Evolutionary conservation across 2,113 vertebrate species (phyloP).

Genomic region (Psephotus haematonotus): DNA sequence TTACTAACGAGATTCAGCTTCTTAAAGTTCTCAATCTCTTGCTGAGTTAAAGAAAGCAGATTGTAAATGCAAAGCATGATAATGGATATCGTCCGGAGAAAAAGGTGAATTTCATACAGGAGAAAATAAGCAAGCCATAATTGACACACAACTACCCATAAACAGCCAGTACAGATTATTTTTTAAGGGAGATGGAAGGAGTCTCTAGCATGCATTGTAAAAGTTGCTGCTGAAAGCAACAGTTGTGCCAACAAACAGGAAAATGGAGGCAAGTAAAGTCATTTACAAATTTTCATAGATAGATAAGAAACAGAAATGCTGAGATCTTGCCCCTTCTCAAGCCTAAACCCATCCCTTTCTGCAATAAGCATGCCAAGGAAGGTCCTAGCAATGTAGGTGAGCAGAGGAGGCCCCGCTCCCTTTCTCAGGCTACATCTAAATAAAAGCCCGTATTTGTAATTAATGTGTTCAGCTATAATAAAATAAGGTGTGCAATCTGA

Average conservation of each 20-base stretch:
- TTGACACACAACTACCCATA: neutral
- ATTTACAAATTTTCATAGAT: neutral
- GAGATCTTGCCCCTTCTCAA: neutral
- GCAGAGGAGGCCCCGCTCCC: neutral
- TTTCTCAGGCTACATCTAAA: neutral
- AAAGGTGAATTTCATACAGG: neutral
- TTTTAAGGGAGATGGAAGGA: neutral
- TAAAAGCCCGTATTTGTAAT: neutral
- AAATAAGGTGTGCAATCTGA: neutral
- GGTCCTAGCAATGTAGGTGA: neutral
- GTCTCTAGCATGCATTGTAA: neutral
- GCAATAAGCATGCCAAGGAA: neutral
- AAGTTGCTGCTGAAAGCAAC: neutral
- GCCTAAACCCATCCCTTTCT: neutral
- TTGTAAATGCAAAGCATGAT: slow-evolving; percentile 32
- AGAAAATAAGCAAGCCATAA: neutral
- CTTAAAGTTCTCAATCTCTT: slow-evolving; percentile 91
- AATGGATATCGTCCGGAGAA: neutral
- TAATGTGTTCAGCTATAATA: neutral
- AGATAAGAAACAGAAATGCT: neutral
- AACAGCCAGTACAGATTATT: neutral
- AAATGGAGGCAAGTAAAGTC: neutral
- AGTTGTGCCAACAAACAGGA: neutral
- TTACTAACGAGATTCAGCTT: slow-evolving; percentile 89
- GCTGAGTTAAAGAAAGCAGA: slow-evolving; percentile 74